A percentile compares a stretch with the other conserved stretches of the same genome.
Conservation (phyloP, 2,888 invertebrate species). For the Tiphia femorata region DNA sequence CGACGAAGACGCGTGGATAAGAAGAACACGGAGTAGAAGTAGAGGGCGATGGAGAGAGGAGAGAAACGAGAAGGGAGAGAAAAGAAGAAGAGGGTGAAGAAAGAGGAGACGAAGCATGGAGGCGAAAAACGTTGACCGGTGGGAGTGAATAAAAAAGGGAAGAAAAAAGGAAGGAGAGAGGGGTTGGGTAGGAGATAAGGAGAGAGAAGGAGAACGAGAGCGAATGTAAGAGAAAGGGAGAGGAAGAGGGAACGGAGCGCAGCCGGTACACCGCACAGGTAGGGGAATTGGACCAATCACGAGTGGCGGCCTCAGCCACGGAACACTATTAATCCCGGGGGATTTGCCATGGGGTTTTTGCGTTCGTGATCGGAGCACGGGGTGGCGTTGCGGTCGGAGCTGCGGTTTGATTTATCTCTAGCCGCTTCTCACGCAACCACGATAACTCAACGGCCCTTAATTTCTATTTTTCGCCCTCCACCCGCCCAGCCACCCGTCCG, state of each 20-base stretch:
- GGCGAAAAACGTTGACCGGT: background rate
- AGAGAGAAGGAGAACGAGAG: background rate
- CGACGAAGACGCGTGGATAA: too few relatives aligned
- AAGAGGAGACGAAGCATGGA: background rate
- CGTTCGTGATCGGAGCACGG: slow-evolving; percentile 56
- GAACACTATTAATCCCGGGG: slow-evolving; percentile 62
- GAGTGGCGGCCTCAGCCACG: slow-evolving; percentile 37
- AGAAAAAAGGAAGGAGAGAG: background rate
- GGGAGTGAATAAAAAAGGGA: background rate
- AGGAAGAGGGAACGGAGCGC: slow-evolving; percentile 17
- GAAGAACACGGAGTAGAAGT: too few relatives aligned
- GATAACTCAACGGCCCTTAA: slow-evolving; percentile 66
- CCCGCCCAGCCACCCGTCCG: slow-evolving; percentile 15
- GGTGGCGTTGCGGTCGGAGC: slow-evolving; percentile 58
- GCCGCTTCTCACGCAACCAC: slow-evolving; percentile 66
- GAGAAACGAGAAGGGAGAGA: background rate
- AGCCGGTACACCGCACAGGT: slow-evolving; percentile 23
- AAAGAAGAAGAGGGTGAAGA: background rate
- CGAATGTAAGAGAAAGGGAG: background rate
- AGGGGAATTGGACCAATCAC: slow-evolving; percentile 52
- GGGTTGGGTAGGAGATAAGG: background rate
- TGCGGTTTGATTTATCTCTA: slow-evolving; percentile 67
- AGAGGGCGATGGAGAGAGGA: too few relatives aligned
- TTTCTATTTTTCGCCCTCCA: slow-evolving; percentile 65
- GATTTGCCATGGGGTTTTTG: slow-evolving; percentile 63